Conservation (phyloP, 2,888 invertebrate species). For the Troides helena region DNA sequence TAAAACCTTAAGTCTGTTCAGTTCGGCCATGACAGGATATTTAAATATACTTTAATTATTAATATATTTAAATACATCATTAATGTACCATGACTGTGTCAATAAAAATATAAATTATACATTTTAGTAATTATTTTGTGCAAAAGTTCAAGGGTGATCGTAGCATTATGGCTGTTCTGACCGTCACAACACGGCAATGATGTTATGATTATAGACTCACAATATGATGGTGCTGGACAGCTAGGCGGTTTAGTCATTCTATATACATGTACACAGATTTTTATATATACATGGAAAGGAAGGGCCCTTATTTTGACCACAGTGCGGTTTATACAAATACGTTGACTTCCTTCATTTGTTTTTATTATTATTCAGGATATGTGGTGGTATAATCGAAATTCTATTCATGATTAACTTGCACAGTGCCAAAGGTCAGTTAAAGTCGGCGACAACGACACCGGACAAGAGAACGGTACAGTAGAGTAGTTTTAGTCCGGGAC, state of each 20-base stretch:
- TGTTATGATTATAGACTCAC: no score
- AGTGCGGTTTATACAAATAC: neutral
- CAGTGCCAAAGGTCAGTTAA: slow-evolving; percentile 12
- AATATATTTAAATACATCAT: neutral
- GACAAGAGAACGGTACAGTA: neutral
- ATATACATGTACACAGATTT: no score
- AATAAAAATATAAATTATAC: neutral
- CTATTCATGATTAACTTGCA: slow-evolving; percentile 25
- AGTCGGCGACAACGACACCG: neutral
- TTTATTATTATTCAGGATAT: slow-evolving; percentile 6
- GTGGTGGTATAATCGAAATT: slow-evolving; percentile 3
- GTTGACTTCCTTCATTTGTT: slow-evolving; percentile 9
- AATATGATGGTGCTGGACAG: no score
- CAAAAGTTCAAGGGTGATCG: no score
- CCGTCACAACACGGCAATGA: no score
- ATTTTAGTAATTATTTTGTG: neutral
- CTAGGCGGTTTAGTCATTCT: no score
- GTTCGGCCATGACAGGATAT: neutral
- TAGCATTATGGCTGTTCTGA: no score
- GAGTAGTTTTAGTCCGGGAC: neutral
- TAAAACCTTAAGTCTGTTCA: neutral
- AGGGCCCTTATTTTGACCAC: neutral
- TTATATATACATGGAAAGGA: no score
- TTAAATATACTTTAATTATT: neutral
- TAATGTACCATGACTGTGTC: neutral